Base-by-base conservation (phyloP, 2,888 invertebrate genomes). In the Aethes cnicana region DNA sequence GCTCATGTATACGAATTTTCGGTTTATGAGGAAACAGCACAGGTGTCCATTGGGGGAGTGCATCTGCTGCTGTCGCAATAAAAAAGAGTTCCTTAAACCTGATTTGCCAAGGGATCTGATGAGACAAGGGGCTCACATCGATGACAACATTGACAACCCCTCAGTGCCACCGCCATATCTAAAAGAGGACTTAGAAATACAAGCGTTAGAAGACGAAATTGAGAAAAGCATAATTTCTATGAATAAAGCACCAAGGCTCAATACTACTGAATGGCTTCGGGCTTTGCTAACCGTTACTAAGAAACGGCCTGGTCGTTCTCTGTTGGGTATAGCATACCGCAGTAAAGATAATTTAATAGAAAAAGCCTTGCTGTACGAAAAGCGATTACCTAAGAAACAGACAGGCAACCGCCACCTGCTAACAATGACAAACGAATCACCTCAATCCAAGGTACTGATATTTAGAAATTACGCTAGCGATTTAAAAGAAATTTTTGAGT, bases 21-120 rank as follows among this genome's bases (percentile, higher is more conserved):
- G 37, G 18, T 52, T 52, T 25, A 52, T 52, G 26, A 44, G 30
- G 30, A 30, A 32, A 11, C 37, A 18, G 6, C 50, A 52, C 6
- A 16, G 23, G 0, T 52, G 50, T 6, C 37, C 44, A 12, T 14
- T 25, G 6, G 37, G 25, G 12, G 25, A 14, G n/a, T 52, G 50
- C 17, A 9, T 9, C 6, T 52, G 50, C 37, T 52, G 50, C 14
- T 52, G 50, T 30, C 44, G 37, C 12, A 52, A 36, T 30, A 26
- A 7, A 18, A 30, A 21, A 8, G 12, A 12, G 5, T 21, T 21
- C 12, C 26, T 8, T 3, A 28, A 28, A 17, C 21, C 23, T 1
- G 16, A 33, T 16, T n/a, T n/a, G n/a, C n/a, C n/a, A n/a, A n/a
- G n/a, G n/a, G n/a, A n/a, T n/a, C n/a, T n/a, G n/a, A n/a, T n/a